Evolutionary conservation across 2,797 vertebrate species (phyloP).

Genomic region (Austrolebias charrua): DNA sequence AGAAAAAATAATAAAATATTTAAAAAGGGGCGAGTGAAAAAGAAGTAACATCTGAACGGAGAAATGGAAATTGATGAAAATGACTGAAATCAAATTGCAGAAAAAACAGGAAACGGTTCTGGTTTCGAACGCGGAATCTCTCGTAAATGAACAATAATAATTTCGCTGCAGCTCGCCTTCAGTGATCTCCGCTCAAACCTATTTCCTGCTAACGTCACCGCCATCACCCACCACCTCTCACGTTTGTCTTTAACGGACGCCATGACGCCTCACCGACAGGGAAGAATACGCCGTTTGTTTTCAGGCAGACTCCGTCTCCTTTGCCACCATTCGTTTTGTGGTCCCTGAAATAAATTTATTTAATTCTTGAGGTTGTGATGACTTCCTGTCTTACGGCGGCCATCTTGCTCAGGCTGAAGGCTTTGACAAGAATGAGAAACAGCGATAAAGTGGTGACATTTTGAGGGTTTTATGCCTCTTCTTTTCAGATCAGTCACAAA

Average conservation of each 20-base stretch:
- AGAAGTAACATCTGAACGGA: too few relatives aligned
- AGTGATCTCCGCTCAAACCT: constrained; percentile 51
- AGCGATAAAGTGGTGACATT: background rate
- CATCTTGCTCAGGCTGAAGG: constrained; percentile 22
- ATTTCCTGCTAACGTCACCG: constrained; percentile 68
- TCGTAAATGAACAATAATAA: constrained; percentile 70
- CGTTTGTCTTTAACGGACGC: too few relatives aligned
- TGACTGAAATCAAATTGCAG: too few relatives aligned
- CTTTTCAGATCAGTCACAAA: background rate
- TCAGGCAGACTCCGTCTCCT: background rate
- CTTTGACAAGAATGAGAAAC: constrained; percentile 18
- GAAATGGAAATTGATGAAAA: background rate
- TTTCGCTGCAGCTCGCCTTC: constrained; percentile 59
- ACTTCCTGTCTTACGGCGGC: constrained; percentile 16
- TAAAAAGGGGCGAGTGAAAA: too few relatives aligned
- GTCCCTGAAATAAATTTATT: too few relatives aligned
- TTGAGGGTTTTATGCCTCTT: too few relatives aligned
- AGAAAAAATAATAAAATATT: too few relatives aligned
- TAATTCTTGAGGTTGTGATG: too few relatives aligned
- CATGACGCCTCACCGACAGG: constrained; percentile 1
- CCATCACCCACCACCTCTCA: too few relatives aligned
- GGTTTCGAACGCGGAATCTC: constrained; percentile 60
- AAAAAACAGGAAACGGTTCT: background rate
- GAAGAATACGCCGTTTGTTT: background rate
- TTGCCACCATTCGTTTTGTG: background rate